A percentile compares a stretch with the other conserved stretches of the same genome.
Conservation (phyloP, 2,888 invertebrate genomes). For the Oasisia sp. region DNA sequence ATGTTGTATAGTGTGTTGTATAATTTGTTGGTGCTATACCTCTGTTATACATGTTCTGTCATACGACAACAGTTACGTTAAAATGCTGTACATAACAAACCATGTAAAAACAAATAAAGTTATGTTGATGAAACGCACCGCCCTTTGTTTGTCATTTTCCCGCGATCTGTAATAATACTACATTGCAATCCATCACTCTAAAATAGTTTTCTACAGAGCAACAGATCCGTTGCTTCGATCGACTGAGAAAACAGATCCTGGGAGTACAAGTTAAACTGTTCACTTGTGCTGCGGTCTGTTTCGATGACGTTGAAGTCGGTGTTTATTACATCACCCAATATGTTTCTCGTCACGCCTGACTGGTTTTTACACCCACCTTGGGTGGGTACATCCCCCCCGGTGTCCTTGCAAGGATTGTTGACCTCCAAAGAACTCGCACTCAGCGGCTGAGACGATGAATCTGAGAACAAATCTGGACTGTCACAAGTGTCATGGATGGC, state of each 20-base stretch:
- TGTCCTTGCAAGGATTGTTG: background rate
- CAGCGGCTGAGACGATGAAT: background rate
- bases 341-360: background rate
- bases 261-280: background rate
- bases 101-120: conserved; percentile 6
- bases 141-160: background rate
- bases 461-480: background rate
- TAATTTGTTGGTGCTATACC: background rate
- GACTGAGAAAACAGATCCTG: conserved; percentile 6
- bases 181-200: background rate
- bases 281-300: background rate
- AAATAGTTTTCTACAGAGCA: background rate
- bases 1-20: background rate
- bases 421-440: background rate
- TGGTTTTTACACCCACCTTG: background rate
- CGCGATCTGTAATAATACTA: background rate
- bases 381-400: background rate
- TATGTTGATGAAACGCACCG: background rate
- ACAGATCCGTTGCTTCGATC: background rate
- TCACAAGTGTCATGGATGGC: background rate
- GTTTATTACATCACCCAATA: background rate
- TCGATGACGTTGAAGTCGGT: background rate
- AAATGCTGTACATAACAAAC: background rate
- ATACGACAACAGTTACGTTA: background rate
- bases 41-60: background rate